phyloP scores from a whole-genome alignment of 1,140 invertebrate genomes.

The Neelides sp. region DNA sequence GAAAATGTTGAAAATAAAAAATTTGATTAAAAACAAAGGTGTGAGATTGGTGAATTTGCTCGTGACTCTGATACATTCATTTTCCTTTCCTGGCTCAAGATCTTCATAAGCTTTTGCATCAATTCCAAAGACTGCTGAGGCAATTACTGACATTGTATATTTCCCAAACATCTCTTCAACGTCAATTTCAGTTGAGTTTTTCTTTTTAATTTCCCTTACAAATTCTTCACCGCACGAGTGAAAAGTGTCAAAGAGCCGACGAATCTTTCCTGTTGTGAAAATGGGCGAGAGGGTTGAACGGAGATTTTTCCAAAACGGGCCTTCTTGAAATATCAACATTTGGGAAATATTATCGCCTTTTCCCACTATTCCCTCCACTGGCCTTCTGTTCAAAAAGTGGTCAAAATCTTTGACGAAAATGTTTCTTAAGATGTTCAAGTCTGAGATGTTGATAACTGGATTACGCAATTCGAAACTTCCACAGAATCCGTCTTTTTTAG shows the following conservation, averaged over 20 bases:
- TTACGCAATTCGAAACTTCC: not conserved
- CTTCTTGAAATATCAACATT: constrained; percentile 1
- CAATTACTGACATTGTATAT: constrained; percentile 41
- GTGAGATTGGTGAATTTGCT: no score
- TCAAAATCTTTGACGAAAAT: constrained; percentile 18
- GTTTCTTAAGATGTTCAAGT: constrained; percentile 1
- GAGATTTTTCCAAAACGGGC: constrained; percentile 12
- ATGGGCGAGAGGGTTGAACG: constrained; percentile 7
- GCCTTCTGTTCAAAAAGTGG: constrained; percentile 5
- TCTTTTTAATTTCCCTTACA: not conserved
- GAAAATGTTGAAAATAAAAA: not conserved
- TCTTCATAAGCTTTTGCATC: constrained; percentile 32
- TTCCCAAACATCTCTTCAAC: constrained; percentile 30
- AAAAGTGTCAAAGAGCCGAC: constrained; percentile 11
- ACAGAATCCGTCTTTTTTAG: not conserved
- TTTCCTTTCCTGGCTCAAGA: no score
- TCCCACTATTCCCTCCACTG: not conserved
- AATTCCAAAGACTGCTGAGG: constrained; percentile 41
- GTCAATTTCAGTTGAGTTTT: constrained; percentile 5
- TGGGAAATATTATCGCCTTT: not conserved
- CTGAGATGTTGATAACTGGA: constrained; percentile 2
- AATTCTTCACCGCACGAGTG: constrained; percentile 2
- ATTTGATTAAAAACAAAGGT: constrained; percentile 4
- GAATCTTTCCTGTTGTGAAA: constrained; percentile 20
- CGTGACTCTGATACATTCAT: no score